These are phyloP conservation scores for Tadarida brasiliensis DNA, from an alignment of 2,797 vertebrate species.

Conservation along the genomic window DNA sequence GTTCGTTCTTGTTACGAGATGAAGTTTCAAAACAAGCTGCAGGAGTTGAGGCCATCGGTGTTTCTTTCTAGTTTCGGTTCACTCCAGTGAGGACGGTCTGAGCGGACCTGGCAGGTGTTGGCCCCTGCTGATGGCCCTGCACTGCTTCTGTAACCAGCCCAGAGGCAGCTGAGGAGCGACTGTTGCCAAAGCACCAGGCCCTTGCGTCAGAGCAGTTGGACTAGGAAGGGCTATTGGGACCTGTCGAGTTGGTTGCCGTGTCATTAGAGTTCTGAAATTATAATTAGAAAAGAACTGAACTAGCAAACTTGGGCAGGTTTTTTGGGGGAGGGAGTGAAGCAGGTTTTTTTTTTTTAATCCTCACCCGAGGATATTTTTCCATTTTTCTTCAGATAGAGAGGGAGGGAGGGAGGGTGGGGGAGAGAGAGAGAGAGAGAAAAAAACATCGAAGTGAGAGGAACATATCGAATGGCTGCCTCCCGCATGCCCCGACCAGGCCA, in stretches of 20 bases:
- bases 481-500: too few species aligned
- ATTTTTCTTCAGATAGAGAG: too few species aligned
- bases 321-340: background rate
- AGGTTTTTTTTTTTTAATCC: too few species aligned
- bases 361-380: too few species aligned
- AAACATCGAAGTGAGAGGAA: too few species aligned
- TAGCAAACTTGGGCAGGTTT: background rate
- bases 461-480: too few species aligned
- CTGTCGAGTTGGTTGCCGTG: background rate
- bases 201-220: background rate
- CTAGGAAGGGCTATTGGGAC: background rate
- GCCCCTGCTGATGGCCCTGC: background rate
- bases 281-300: conserved; percentile 9
- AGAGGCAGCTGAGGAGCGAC: background rate
- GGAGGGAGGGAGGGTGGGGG: too few species aligned
- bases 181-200: background rate
- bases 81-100: background rate
- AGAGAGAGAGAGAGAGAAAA: too few species aligned
- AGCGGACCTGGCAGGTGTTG: background rate
- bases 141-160: background rate
- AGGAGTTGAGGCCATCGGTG: background rate
- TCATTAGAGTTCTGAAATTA: conserved; percentile 20
- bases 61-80: background rate
- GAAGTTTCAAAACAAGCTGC: background rate
- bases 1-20: background rate